Evolutionary conservation across 2,888 invertebrate species (phyloP), one percentile per base, ranked within the genome.

Genomic region (Drosophila subsilvestris): DNA sequence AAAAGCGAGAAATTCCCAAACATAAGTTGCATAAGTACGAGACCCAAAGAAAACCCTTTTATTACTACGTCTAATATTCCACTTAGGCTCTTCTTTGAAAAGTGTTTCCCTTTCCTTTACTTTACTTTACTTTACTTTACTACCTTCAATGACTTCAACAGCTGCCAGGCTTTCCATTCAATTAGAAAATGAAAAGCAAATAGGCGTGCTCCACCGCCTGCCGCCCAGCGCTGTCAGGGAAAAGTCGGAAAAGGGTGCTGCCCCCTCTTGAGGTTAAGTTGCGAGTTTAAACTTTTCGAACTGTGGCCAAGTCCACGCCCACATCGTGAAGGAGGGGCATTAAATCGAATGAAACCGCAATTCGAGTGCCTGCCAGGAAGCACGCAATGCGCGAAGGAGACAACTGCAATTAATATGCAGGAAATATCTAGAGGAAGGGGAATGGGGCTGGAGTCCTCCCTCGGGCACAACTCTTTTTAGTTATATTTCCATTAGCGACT

Each of bases 141-240:
- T 22, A 6, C 42, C 43, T 22, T 43, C 53, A 65, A 54, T 68
- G 51, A 57, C 55, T 71, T 79, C 68, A 79, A 75, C 85, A 85
- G 85, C 88, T 85, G 85, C 50, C 76, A 61, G 74, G 51, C 75
- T 88, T 88, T 86, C 88, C 88, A 86, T 80, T 85, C 85, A 85
- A 85, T 85, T 88, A 85, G 76, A 68, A 63, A 83, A 77, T 76
- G 76, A 86, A 88, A 85, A 88, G 71, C 80, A 86, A 88, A 85
- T 74, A 86, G 80, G 80, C 69, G 68, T 87, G 78, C 56, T 22
- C 22, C 22, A 4, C 22, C 22, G 22, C 22, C 22, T 4, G 4
- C 20, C 20, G 20, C 20, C 20, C 48, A 10, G n/a, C 25, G 43
- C 32, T 45, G 37, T 18, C 45, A 5, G 32, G 50, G 32, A 45